These are phyloP conservation scores for Drosophila paucipuncta DNA, from an alignment of 2,888 invertebrate species.

Conservation along the genomic window DNA sequence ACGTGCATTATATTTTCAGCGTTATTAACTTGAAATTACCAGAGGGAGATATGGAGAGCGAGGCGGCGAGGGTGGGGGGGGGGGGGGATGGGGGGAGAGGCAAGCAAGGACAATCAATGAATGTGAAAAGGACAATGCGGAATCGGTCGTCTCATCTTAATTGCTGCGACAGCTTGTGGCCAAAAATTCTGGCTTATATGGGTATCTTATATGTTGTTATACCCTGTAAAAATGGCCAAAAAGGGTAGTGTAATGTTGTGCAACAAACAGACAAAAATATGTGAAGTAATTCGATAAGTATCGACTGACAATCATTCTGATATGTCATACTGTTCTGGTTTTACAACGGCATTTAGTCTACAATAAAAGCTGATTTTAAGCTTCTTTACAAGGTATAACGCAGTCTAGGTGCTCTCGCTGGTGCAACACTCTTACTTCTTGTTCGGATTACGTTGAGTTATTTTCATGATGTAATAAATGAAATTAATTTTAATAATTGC, in stretches of 20 bases:
- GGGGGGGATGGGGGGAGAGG: neutral
- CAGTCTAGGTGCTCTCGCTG: neutral
- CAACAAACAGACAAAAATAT: neutral
- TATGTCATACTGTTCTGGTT: neutral
- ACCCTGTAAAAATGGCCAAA: neutral
- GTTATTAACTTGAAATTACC: slow-evolving; percentile 75
- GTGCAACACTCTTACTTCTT: neutral
- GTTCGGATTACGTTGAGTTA: slow-evolving; percentile 39
- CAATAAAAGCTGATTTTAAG: neutral
- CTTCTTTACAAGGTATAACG: neutral
- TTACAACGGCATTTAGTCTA: neutral
- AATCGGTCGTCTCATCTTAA: slow-evolving; percentile 52
- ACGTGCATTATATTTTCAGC: slow-evolving; percentile 60
- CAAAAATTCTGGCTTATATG: slow-evolving; percentile 26
- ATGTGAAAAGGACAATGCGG: slow-evolving; percentile 18
- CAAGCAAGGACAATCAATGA: slow-evolving; percentile 24
- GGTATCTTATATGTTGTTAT: neutral
- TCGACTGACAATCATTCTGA: neutral
- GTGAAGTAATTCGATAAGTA: neutral
- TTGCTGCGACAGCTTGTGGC: slow-evolving; percentile 77
- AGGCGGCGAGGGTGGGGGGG: neutral
- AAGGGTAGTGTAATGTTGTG: neutral
- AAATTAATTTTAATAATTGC: slow-evolving; percentile 83
- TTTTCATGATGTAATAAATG: slow-evolving; percentile 82
- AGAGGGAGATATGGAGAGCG: slow-evolving; percentile 3